Evolutionary conservation across 2,888 invertebrate species (phyloP).

Genomic region (Marasmarcha lunaedactyla): DNA sequence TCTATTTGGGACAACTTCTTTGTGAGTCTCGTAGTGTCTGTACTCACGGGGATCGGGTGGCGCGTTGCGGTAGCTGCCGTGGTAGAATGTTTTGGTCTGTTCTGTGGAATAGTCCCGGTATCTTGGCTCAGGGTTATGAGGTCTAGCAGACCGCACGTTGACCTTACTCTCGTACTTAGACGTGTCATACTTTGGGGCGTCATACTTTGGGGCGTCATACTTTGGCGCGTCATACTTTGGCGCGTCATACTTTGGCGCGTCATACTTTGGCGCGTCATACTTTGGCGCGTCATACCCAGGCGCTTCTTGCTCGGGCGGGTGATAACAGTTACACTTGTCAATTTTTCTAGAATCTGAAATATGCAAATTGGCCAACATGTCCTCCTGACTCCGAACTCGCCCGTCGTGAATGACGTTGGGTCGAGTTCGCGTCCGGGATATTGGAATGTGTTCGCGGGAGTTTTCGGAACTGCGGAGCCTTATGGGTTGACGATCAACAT

Average conservation of each 20-base stretch:
- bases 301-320: slow-evolving; percentile 11
- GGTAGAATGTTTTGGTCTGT: slow-evolving; percentile 23
- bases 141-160: slow-evolving; percentile 13
- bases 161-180: slow-evolving; percentile 34
- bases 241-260: too few relatives aligned
- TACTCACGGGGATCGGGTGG: slow-evolving; percentile 22
- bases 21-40: slow-evolving; percentile 27
- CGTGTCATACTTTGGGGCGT: slow-evolving; percentile 26
- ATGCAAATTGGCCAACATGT: slow-evolving; percentile 5
- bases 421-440: slow-evolving; percentile 35
- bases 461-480: slow-evolving; percentile 24
- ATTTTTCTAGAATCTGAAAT: neutral
- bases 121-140: neutral
- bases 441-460: slow-evolving; percentile 27
- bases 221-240: slow-evolving; percentile 19
- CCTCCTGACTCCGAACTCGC: slow-evolving; percentile 24
- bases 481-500: slow-evolving; percentile 28
- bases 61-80: slow-evolving; percentile 23
- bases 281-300: too few relatives aligned
- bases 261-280: too few relatives aligned
- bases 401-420: slow-evolving; percentile 23
- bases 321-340: neutral
- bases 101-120: slow-evolving; percentile 8
- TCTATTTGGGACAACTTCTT: slow-evolving; percentile 14
- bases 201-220: slow-evolving; percentile 29